Percentiles rank a stretch among this genome's conserved stretches.
phyloP scores from a whole-genome alignment of 2,113 vertebrate species.

The Ondatra zibethicus region DNA sequence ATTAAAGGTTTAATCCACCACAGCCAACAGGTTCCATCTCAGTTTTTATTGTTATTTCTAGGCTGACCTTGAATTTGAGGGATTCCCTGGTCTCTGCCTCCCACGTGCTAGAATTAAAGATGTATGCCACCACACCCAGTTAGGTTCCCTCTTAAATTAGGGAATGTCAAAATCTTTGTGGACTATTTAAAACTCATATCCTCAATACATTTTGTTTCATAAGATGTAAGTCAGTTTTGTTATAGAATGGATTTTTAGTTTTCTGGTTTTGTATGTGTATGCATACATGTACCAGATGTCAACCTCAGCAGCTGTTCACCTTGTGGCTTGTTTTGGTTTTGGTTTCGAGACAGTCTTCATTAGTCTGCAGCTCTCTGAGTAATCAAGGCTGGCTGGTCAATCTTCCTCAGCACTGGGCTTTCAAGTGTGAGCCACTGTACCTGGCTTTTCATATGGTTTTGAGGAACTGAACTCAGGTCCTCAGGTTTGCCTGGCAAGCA shows the following conservation, averaged over 20 bases:
- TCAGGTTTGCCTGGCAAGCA: not conserved
- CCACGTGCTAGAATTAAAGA: no score
- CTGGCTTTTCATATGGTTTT: no score
- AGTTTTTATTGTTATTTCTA: no score
- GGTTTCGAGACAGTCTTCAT: not conserved
- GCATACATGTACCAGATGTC: no score
- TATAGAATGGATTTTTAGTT: not conserved
- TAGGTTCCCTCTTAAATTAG: not conserved
- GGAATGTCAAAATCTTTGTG: not conserved
- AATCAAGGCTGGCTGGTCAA: not conserved
- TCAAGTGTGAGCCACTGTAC: not conserved
- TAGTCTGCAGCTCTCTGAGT: not conserved
- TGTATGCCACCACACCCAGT: no score
- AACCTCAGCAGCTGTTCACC: not conserved
- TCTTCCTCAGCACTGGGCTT: not conserved
- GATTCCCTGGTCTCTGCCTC: no score
- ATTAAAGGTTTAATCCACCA: no score
- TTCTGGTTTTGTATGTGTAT: not conserved
- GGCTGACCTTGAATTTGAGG: no score
- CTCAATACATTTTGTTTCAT: constrained; percentile 2
- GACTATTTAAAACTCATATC: not conserved
- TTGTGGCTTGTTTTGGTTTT: not conserved
- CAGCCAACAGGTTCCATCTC: no score
- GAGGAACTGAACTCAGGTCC: no score
- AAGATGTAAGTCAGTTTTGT: not conserved